Conservation (phyloP, 2,888 invertebrate species). For the Vesta saturnalis region DNA sequence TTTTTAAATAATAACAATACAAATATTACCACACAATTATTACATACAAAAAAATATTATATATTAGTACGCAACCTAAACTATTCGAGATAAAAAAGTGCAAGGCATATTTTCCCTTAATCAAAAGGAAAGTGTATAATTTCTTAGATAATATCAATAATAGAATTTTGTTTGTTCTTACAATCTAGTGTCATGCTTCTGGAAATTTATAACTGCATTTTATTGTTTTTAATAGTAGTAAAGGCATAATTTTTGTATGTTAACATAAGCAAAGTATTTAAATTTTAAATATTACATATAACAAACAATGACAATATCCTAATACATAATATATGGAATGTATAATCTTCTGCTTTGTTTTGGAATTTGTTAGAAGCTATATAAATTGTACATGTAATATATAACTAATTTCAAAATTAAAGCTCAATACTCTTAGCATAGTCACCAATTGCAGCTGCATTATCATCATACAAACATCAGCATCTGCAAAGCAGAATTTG, state of each 20-base stretch:
- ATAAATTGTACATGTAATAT: constrained; percentile 6
- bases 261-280: neutral
- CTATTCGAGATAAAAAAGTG: constrained; percentile 44
- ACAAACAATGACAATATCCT: constrained; percentile 4
- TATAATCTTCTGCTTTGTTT: neutral
- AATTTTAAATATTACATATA: constrained; percentile 2
- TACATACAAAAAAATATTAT: constrained; percentile 36
- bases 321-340: constrained; percentile 12
- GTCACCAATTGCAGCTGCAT: neutral
- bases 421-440: constrained; percentile 7
- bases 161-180: constrained; percentile 6
- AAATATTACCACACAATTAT: constrained; percentile 5
- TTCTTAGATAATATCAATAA: constrained; percentile 9
- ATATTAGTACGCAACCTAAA: constrained; percentile 48
- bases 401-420: constrained; percentile 13
- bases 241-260: neutral
- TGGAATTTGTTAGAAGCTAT: neutral
- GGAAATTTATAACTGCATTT: neutral
- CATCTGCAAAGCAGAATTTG: constrained; percentile 1
- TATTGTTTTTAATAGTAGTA: neutral
- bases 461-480: neutral
- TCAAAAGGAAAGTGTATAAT: constrained; percentile 2
- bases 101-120: constrained; percentile 49
- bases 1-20: constrained; percentile 19
- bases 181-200: constrained; percentile 6